Conservation (phyloP, 2,113 vertebrate species). For the Rynchops niger region DNA sequence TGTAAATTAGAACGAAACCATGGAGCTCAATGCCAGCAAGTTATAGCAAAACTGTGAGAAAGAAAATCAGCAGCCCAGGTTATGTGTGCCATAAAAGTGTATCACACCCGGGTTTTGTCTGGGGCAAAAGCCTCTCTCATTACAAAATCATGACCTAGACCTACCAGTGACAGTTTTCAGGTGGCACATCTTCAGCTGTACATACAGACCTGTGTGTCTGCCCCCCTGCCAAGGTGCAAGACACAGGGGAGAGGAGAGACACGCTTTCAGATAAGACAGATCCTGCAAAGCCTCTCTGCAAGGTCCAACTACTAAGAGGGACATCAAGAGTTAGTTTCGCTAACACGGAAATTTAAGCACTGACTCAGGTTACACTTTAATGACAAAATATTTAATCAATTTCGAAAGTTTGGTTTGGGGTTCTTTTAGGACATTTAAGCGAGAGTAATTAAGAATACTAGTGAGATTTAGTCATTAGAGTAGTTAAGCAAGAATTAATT, state of each 20-base stretch:
- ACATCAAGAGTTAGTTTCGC: not conserved
- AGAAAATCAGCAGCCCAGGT: not conserved
- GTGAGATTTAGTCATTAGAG: not conserved
- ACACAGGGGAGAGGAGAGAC: not conserved
- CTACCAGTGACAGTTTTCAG: not conserved
- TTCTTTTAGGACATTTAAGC: not conserved
- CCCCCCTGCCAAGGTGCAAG: not conserved
- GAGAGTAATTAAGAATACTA: not conserved
- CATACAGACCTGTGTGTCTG: not conserved
- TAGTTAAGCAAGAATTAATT: not conserved
- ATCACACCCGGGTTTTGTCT: not conserved
- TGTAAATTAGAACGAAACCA: not conserved
- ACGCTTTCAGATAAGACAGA: not conserved
- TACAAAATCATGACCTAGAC: not conserved
- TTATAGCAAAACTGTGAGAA: not conserved
- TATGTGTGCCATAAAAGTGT: not conserved
- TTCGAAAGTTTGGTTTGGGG: not conserved
- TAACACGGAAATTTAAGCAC: not conserved
- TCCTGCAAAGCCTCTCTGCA: not conserved
- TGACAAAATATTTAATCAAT: not conserved
- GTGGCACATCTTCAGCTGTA: not conserved
- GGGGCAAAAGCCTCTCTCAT: not conserved
- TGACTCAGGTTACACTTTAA: not conserved
- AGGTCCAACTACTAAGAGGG: not conserved
- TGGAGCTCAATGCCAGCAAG: not conserved